A percentile compares a stretch with the other conserved stretches of the same genome.
phyloP scores from a whole-genome alignment of 2,797 vertebrate genomes.

The Lepidocolaptes lacrymiger region DNA sequence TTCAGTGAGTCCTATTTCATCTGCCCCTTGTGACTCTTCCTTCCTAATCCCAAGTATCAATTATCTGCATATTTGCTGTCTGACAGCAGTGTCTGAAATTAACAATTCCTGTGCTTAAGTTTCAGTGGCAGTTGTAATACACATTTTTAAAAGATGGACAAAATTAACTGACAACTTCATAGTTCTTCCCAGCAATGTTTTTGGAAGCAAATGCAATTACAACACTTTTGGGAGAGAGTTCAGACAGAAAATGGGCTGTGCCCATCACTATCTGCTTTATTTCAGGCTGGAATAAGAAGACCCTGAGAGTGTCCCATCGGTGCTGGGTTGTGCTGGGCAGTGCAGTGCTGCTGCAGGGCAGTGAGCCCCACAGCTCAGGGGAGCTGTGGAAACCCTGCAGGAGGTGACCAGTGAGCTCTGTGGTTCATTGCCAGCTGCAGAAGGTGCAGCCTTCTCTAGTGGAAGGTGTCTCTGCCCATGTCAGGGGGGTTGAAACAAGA shows the following conservation, averaged over 20 bases:
- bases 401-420: fast-evolving
- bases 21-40: neutral
- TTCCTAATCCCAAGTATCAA: neutral
- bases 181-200: neutral
- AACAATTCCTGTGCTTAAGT: neutral
- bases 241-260: neutral
- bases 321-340: fast-evolving
- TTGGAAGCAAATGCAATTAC: neutral
- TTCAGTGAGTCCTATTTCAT: neutral
- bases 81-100: neutral
- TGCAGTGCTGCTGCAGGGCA: neutral
- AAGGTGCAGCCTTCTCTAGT: neutral
- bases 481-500: neutral
- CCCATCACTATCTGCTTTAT: neutral
- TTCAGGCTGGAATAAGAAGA: neutral
- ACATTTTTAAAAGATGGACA: neutral
- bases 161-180: neutral
- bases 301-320: fast-evolving
- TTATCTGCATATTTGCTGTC: conserved; percentile 22
- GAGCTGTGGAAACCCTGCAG: neutral
- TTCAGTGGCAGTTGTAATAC: neutral
- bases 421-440: neutral
- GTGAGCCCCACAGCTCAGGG: fast-evolving
- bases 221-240: neutral
- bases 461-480: neutral